Conservation (phyloP, 2,888 invertebrate species). For the Trachelus stipa region DNA sequence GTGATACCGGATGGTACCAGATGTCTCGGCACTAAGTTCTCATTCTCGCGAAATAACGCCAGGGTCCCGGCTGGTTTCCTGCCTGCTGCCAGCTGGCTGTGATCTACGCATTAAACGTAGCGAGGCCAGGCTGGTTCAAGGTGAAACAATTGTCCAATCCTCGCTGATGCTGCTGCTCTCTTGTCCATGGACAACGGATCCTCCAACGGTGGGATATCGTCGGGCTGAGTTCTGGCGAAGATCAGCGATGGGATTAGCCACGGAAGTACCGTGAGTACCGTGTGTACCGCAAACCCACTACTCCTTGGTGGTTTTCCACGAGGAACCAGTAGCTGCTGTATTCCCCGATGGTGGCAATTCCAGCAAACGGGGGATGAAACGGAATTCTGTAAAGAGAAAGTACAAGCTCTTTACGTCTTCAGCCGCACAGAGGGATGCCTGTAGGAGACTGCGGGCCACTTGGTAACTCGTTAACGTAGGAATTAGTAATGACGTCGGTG, state of each 20-base stretch:
- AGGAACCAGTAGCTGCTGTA: not conserved
- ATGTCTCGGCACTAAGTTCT: slow-evolving; percentile 30
- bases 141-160: slow-evolving; percentile 2
- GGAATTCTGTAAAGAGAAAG: not conserved
- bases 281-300: not conserved
- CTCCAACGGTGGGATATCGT: not conserved
- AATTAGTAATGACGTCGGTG: not conserved
- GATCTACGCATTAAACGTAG: slow-evolving; percentile 17
- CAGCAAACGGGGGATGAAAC: not conserved
- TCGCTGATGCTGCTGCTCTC: not conserved
- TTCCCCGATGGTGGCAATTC: not conserved
- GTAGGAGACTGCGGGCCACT: not conserved
- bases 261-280: not conserved
- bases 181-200: not conserved
- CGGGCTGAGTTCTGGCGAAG: not conserved
- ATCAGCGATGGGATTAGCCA: slow-evolving; percentile 6
- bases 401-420: not conserved
- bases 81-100: slow-evolving; percentile 16
- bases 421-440: not conserved
- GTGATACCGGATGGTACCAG: slow-evolving; percentile 17
- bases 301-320: not conserved
- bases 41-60: slow-evolving; percentile 19
- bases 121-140: not conserved
- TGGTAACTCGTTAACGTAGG: not conserved
- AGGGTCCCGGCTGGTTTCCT: slow-evolving; percentile 6